Evolutionary conservation across 2,888 invertebrate species (phyloP).

Genomic region (Eilema caniola): DNA sequence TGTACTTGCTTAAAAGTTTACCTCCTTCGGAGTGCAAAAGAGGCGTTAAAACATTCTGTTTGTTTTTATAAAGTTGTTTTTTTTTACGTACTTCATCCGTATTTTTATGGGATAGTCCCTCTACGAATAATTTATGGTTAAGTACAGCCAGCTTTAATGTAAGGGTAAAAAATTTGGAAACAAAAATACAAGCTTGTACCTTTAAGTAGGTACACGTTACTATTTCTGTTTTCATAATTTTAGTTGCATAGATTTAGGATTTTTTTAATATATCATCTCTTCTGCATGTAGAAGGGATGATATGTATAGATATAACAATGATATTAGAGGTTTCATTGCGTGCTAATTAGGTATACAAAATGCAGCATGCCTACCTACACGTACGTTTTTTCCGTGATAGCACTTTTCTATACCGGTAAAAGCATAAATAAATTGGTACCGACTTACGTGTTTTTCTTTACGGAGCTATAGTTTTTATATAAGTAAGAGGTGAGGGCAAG

Average conservation of each 20-base stretch:
- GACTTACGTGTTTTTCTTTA: background rate
- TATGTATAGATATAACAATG: background rate
- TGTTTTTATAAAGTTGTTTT: slow-evolving; percentile 19
- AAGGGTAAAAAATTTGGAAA: slow-evolving; percentile 3
- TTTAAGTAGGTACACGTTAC: background rate
- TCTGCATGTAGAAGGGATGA: too few relatives aligned
- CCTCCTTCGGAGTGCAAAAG: slow-evolving; percentile 24
- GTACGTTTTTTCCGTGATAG: too few relatives aligned
- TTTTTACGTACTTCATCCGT: slow-evolving; percentile 2
- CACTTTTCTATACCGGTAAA: too few relatives aligned
- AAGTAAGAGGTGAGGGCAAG: background rate
- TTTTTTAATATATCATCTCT: too few relatives aligned
- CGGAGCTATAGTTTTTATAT: background rate
- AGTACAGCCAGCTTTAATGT: background rate
- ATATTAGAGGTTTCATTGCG: background rate
- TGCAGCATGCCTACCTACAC: background rate
- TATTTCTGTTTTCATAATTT: background rate
- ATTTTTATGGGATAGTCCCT: background rate
- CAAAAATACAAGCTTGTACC: background rate
- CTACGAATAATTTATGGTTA: slow-evolving; percentile 5
- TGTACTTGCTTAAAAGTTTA: slow-evolving; percentile 34
- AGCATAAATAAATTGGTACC: background rate
- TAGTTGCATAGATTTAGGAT: too few relatives aligned
- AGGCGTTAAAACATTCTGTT: slow-evolving; percentile 7
- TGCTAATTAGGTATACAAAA: background rate